Evolutionary conservation across 2,797 vertebrate species (phyloP).

Genomic region (Spondyliosoma cantharus): DNA sequence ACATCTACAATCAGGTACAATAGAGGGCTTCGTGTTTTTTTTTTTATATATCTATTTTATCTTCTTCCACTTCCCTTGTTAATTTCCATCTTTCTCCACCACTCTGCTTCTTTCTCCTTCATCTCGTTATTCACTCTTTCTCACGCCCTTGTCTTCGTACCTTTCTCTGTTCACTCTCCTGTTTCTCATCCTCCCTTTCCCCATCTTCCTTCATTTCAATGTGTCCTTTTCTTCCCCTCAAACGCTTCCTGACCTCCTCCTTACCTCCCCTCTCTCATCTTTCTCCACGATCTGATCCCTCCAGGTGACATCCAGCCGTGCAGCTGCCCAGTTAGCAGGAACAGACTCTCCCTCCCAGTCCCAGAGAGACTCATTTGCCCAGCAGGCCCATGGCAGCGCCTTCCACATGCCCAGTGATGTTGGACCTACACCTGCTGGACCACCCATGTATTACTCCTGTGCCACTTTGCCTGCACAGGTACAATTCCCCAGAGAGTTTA

Average conservation of each 20-base stretch:
- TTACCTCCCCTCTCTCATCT: constrained; percentile 9
- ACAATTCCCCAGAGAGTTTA: constrained; percentile 30
- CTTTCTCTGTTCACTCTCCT: neutral
- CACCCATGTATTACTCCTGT: constrained; percentile 92
- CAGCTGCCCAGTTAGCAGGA: constrained; percentile 86
- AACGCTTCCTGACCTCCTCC: neutral
- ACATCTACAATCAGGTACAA: constrained; percentile 96
- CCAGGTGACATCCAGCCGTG: constrained; percentile 91
- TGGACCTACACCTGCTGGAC: constrained; percentile 75
- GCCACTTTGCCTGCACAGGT: constrained; percentile 94
- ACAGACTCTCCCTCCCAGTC: constrained; percentile 86
- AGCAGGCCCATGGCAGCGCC: constrained; percentile 92
- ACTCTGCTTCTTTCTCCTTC: neutral
- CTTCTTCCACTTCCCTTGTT: neutral
- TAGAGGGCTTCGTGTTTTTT: neutral
- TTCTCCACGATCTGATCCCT: constrained; percentile 27
- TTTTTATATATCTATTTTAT: neutral
- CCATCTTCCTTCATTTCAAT: constrained; percentile 1
- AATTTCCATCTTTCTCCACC: constrained; percentile 7
- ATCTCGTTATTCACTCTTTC: neutral
- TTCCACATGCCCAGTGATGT: constrained; percentile 94
- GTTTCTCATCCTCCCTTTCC: neutral
- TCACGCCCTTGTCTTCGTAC: neutral
- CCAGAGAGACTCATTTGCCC: constrained; percentile 92
- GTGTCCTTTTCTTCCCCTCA: neutral